Evolutionary conservation across 1,140 invertebrate species (phyloP), one percentile per base, ranked within the genome.

Genomic region (Pseudomyrmex pallidus): DNA sequence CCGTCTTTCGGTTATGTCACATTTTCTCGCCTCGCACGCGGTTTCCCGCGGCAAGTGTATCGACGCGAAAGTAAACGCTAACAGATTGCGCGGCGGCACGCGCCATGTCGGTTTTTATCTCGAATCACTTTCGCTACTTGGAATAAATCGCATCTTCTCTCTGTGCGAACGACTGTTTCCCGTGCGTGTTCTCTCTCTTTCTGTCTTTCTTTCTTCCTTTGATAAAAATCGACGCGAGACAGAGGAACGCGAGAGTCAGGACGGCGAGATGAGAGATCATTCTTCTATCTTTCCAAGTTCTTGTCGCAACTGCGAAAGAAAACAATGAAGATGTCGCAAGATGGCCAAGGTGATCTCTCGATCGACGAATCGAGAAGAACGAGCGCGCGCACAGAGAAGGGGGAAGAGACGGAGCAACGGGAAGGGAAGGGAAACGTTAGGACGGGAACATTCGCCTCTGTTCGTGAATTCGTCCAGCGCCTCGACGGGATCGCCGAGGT

Each of bases 291-390:
- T 35, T 15, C 25, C 20, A 48, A 52, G 15, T 54, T 44, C 17
- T 52, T 54, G 4, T 25, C 3, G 20, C n/a, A n/a, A 20, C 46
- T 1, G 8, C 46, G 20, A 52, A 25, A 5, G 10, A 7, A 17
- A 22, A 48, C 25, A 48, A 35, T 72, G 1, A 5, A 15, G 68
- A 46, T 52, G 46, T 67, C 50, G 20, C 68, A 87, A 84, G 68
- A 87, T 87, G 85, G 85, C 66, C 56, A 74, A 50, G 44, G 10
- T 59, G 44, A 88, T 82, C 68, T 82, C 70, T 85, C 57, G 85
- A 87, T 80, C 85, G 68, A 85, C 82, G 70, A 59, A 70, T 68
- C 83, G 74, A 66, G 74, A 84, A 35, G 46, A 68, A 78, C 35
- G 22, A 35, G 35, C 25, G 17, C 8, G 35, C 35, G 17, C 20